Evolutionary conservation across 2,888 invertebrate genomes (phyloP), one percentile per base, ranked within the genome.

Genomic region (Stegana nigrithorax): DNA sequence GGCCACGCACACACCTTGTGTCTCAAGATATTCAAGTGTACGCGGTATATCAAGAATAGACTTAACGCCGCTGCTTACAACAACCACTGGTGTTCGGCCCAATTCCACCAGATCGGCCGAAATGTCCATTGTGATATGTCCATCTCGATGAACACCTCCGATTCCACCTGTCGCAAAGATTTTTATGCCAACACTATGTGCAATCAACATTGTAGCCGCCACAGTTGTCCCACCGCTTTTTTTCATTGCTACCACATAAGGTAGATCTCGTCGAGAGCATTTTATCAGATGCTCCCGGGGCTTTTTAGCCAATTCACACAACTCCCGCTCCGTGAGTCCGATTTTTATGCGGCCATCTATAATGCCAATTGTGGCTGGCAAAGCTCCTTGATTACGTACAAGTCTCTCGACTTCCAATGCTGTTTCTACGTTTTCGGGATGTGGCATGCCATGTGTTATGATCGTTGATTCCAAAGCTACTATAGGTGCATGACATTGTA

Each of bases 371-470:
- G 98, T 98, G 0, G 98, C 98, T 29, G 99, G 98, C 12, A 91
- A 86, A 4, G 91, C 95, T 26, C 94, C 95, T 91, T 90, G 87
- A 67, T 88, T 81, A 73, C 92, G 89, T 21, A 98, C 90, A 65
- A 92, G 89, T 58, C 90, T 86, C 86, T 77, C 96, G 1, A 97
- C 93, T 80, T 90, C 88, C 42, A 90, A 64, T 4, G 97, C 97
- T 29, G 96, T 97, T 70, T 92, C 87, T 55, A 96, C 87, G 87
- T 99, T 99, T 58, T 92, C 88, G 0, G 98, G 98, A 86, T 90
- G 93, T 0, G 98, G 97, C 94, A 99, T 95, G 44, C 99, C 99
- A 87, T 99, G 98, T 1, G 98, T 98, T 8, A 99, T 95, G 67
- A 99, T 97, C 1, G 99, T 96, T 6, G 97, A 97, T 88, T 99